A percentile compares a stretch with the other conserved stretches of the same genome.
Evolutionary conservation across 2,113 vertebrate genomes (phyloP).

Genomic region (Centropristis striata): DNA sequence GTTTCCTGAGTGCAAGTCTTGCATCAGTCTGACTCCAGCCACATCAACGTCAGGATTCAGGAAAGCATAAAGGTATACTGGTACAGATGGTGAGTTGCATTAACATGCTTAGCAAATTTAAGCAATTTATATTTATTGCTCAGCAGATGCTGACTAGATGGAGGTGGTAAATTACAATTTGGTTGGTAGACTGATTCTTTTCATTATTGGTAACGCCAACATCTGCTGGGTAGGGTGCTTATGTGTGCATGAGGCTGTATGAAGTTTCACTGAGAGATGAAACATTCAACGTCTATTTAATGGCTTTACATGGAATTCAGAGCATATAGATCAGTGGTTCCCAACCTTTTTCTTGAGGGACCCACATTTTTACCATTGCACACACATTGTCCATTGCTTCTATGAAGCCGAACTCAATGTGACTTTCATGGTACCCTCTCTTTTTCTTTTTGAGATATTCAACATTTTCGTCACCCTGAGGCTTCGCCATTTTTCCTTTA

Average conservation of each 20-base stretch:
- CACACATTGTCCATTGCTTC: no score
- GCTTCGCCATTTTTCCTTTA: no score
- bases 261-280: conserved; percentile 57
- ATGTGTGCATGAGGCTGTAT: conserved; percentile 59
- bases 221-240: conserved; percentile 76
- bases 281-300: conserved; percentile 64
- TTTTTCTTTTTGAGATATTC: no score
- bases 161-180: conserved; percentile 80
- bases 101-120: conserved; percentile 76
- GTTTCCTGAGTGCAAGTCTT: conserved; percentile 22
- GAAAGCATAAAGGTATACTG: conserved; percentile 53
- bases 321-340: no score
- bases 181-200: conserved; percentile 81
- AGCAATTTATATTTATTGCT: conserved; percentile 83
- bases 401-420: no score
- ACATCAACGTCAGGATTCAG: conserved; percentile 35
- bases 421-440: no score
- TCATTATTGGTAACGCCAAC: conserved; percentile 78
- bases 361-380: no score
- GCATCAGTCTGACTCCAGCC: conserved; percentile 11
- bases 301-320: no score
- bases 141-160: conserved; percentile 81
- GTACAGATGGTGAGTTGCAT: conserved; percentile 79
- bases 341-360: no score
- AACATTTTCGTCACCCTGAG: no score